Conservation (phyloP, 2,113 vertebrate species). For the Isichthys henryi region DNA sequence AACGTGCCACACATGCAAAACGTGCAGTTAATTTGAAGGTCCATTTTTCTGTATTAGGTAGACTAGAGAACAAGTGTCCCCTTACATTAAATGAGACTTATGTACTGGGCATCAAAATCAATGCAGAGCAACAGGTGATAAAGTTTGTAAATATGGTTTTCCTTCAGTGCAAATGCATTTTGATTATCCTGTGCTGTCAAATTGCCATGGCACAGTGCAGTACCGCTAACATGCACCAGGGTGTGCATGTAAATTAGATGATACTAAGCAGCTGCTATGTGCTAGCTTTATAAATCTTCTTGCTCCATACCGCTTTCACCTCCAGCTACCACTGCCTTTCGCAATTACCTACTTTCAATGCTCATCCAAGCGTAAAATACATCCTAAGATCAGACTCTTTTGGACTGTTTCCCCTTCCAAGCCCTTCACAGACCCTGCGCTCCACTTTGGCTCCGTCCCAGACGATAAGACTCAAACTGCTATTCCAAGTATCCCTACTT, state of each 20-base stretch:
- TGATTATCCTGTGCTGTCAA: not conserved
- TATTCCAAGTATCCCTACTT: not conserved
- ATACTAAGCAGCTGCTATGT: not conserved
- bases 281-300: not conserved
- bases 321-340: not conserved
- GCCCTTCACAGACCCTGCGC: not conserved
- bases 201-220: not conserved
- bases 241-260: not conserved
- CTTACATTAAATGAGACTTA: not conserved
- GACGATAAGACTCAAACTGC: not conserved
- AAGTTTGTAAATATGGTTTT: not conserved
- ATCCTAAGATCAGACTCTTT: not conserved
- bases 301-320: not conserved
- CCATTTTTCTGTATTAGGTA: not conserved
- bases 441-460: not conserved
- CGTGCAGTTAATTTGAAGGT: not conserved
- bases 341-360: not conserved
- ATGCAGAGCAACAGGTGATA: not conserved
- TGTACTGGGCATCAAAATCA: not conserved
- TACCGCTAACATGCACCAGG: not conserved
- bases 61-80: not conserved
- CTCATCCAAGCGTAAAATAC: not conserved
- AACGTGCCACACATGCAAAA: not conserved
- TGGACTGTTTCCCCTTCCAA: not conserved
- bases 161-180: not conserved